Percentiles rank a stretch among this genome's conserved stretches.
phyloP scores from a whole-genome alignment of 2,113 vertebrate species.

The Jaculus jaculus region DNA sequence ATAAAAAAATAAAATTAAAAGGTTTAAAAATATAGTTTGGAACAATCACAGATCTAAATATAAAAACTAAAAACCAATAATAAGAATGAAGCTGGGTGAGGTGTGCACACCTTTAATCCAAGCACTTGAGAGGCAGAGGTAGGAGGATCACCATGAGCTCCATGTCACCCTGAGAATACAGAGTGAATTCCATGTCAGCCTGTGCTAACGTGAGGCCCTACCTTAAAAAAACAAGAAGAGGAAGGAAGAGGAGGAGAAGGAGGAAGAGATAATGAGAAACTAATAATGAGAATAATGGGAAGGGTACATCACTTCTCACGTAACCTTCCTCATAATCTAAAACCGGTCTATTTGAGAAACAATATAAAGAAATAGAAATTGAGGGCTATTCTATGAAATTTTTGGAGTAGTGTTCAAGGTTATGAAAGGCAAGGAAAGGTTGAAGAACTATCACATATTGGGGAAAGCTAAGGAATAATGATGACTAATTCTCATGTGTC shows the following conservation, averaged over 20 bases:
- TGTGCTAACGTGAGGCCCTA: too few species aligned
- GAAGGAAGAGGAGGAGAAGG: too few species aligned
- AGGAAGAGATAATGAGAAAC: neutral
- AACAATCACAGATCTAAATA: neutral
- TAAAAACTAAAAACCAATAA: neutral
- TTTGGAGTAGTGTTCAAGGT: neutral
- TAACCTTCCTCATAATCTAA: neutral
- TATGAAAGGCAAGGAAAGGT: neutral
- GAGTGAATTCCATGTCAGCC: too few species aligned
- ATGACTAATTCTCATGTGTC: neutral
- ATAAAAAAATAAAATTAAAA: neutral
- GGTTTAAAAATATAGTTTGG: neutral
- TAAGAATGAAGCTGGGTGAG: too few species aligned
- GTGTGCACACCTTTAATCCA: too few species aligned
- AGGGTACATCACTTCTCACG: neutral
- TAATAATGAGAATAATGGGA: neutral
- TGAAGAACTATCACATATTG: neutral
- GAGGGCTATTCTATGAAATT: conserved; percentile 11
- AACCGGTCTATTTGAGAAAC: neutral
- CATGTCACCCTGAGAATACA: too few species aligned
- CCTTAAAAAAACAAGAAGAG: too few species aligned
- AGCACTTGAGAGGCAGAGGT: too few species aligned
- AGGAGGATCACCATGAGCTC: too few species aligned
- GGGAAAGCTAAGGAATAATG: neutral
- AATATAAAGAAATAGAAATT: neutral